A percentile compares a stretch with the other conserved stretches of the same genome.
Conservation (phyloP, 2,113 vertebrate species). For the Haliaeetus leucogaster region DNA sequence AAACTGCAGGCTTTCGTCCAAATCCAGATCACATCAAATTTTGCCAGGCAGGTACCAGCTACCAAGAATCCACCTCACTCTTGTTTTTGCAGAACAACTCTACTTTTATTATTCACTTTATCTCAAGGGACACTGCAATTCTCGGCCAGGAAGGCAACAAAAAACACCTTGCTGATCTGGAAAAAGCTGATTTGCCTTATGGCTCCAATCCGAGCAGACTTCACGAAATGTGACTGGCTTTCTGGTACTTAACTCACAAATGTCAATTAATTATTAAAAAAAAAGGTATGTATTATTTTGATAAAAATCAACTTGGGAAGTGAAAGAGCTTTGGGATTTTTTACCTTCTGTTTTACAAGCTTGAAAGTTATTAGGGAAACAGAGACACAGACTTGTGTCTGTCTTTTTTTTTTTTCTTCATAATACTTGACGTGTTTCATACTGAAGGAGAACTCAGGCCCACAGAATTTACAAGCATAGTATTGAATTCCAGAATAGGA, state of each 20-base stretch:
- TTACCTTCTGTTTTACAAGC: background rate
- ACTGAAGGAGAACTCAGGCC: background rate
- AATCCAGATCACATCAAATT: background rate
- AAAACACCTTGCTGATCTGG: background rate
- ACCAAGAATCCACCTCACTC: background rate
- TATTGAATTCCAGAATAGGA: background rate
- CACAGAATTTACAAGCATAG: background rate
- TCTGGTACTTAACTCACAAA: background rate
- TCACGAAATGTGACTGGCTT: background rate
- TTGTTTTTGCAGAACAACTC: background rate
- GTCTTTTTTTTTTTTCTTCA: background rate
- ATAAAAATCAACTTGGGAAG: background rate
- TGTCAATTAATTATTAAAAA: background rate
- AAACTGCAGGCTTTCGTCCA: background rate
- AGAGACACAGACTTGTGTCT: background rate
- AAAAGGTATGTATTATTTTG: background rate
- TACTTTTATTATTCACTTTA: background rate
- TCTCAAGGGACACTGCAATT: background rate
- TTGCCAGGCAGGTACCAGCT: background rate
- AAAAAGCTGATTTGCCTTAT: background rate
- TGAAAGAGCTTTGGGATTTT: background rate
- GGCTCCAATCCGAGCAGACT: background rate
- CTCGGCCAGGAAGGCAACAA: background rate
- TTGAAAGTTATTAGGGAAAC: background rate
- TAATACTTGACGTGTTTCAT: background rate